Percentiles rank a stretch among this genome's conserved stretches.
These are phyloP conservation scores for Cynodonichthys magdalenae DNA, from an alignment of 2,797 vertebrate species.

Conservation along the genomic window DNA sequence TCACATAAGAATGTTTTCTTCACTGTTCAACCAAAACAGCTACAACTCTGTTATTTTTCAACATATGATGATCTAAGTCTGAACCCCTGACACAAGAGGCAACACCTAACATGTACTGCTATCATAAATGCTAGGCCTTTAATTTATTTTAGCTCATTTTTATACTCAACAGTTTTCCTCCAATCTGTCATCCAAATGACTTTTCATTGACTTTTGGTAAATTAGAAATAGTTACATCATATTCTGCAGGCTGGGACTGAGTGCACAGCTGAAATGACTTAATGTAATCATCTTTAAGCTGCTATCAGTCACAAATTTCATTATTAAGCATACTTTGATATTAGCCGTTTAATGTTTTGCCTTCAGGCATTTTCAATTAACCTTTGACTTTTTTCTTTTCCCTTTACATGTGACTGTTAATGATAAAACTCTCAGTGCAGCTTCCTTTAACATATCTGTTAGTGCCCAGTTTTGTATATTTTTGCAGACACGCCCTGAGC, in stretches of 20 bases:
- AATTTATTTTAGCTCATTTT: conserved; percentile 5
- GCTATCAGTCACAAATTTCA: conserved; percentile 55
- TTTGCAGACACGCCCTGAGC: conserved; percentile 53
- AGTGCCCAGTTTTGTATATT: conserved; percentile 32
- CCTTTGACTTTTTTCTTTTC: conserved; percentile 63
- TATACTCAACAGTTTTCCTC: background rate
- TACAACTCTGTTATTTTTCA: no score
- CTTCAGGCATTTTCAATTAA: conserved; percentile 70
- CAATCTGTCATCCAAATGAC: conserved; percentile 13
- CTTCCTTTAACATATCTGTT: conserved; percentile 65
- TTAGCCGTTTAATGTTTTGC: conserved; percentile 44
- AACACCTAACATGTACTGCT: background rate
- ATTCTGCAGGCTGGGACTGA: conserved; percentile 16
- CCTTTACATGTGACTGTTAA: conserved; percentile 38
- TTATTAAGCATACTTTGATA: conserved; percentile 51
- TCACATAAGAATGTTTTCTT: no score
- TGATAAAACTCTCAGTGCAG: conserved; percentile 59
- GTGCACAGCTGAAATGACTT: conserved; percentile 38
- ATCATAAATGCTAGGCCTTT: background rate
- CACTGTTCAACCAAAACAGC: no score
- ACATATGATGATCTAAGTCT: no score
- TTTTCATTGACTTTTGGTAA: conserved; percentile 45
- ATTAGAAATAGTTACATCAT: conserved; percentile 41
- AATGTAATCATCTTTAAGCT: conserved; percentile 49
- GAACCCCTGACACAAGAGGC: no score